These are phyloP conservation scores for Gonocerus acuteangulatus DNA, from an alignment of 2,888 invertebrate species.

Conservation along the genomic window DNA sequence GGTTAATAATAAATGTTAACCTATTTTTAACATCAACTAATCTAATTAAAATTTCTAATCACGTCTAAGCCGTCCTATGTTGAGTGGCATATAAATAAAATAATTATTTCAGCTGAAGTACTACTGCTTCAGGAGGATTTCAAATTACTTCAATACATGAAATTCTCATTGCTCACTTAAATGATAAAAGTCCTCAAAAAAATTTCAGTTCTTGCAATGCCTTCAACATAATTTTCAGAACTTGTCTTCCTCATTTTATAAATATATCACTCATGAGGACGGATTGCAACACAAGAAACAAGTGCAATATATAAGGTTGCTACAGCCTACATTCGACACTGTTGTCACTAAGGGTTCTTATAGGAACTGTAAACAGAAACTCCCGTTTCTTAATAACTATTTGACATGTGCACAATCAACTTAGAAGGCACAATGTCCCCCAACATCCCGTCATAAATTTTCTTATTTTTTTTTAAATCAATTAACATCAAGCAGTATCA, in stretches of 20 bases:
- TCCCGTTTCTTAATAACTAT: constrained; percentile 34
- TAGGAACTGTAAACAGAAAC: constrained; percentile 41
- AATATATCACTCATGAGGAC: constrained; percentile 18
- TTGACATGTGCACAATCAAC: constrained; percentile 33
- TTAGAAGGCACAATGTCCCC: constrained; percentile 32
- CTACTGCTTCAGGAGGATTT: not conserved
- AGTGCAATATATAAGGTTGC: constrained; percentile 18
- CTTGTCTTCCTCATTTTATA: constrained; percentile 6
- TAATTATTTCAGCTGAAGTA: not conserved
- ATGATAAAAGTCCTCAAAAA: too few species aligned
- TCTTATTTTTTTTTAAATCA: constrained; percentile 32
- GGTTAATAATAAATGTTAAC: constrained; percentile 20
- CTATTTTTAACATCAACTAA: constrained; percentile 20
- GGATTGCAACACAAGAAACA: constrained; percentile 26
- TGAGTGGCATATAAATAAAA: constrained; percentile 18
- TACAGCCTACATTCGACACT: constrained; percentile 32
- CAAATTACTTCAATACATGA: constrained; percentile 1
- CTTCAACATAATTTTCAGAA: too few species aligned
- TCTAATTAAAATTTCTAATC: constrained; percentile 23
- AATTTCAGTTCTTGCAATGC: too few species aligned
- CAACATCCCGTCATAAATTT: constrained; percentile 7
- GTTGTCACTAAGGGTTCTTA: constrained; percentile 39
- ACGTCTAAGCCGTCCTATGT: constrained; percentile 23
- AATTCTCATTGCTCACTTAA: constrained; percentile 3
- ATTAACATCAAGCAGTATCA: not conserved